Conservation (phyloP, 2,113 vertebrate species). For the Opisthocomus hoazin region DNA sequence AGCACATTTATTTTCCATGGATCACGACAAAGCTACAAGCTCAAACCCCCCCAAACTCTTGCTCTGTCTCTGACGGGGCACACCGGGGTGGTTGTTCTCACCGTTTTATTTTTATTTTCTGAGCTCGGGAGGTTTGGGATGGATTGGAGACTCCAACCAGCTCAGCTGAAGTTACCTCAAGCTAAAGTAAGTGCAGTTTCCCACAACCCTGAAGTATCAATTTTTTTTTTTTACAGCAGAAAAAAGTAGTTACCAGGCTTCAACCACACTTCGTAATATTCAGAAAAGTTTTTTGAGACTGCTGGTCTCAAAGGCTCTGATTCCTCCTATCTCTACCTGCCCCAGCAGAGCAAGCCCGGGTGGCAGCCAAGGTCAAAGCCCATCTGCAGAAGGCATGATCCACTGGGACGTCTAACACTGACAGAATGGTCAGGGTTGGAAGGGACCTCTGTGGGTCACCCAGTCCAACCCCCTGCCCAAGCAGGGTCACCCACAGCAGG, state of each 20-base stretch:
- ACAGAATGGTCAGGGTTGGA: no score
- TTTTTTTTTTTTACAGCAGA: neutral
- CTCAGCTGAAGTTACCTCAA: neutral
- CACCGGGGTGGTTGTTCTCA: neutral
- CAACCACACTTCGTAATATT: neutral
- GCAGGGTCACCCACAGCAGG: no score
- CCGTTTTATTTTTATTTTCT: neutral
- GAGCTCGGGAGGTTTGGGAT: neutral
- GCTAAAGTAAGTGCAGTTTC: neutral
- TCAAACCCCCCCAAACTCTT: neutral
- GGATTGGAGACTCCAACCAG: neutral
- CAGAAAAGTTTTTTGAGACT: neutral
- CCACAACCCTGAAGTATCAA: neutral
- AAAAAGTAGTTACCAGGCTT: neutral
- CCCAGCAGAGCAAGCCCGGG: neutral
- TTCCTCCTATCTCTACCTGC: neutral
- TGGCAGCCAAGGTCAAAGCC: neutral
- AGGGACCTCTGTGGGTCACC: no score
- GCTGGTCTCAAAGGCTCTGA: neutral
- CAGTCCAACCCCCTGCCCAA: no score
- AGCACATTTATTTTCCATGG: slow-evolving; percentile 15
- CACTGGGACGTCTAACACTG: neutral
- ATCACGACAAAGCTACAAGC: neutral
- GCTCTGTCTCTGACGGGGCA: neutral
- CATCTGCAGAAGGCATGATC: neutral